Conservation (phyloP, 1,140 invertebrate genomes). For the Drosophila sproati region DNA sequence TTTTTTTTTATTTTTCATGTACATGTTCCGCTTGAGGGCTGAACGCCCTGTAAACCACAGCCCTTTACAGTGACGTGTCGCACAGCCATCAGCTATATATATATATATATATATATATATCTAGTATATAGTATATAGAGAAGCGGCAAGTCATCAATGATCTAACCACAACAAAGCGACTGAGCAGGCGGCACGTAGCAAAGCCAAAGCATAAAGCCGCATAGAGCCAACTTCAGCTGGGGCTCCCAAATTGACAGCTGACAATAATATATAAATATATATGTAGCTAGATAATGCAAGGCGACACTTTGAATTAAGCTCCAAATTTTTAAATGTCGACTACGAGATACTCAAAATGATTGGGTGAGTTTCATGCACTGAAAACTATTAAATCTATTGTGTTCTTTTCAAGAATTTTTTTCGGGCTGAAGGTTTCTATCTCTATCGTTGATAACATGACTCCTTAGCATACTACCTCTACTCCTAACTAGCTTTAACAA, state of each 20-base stretch:
- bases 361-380: too few relatives aligned
- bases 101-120: background rate
- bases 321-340: background rate
- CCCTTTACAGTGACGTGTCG: slow-evolving; percentile 22
- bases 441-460: too few relatives aligned
- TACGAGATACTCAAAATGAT: too few relatives aligned
- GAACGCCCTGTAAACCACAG: slow-evolving; percentile 9
- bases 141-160: slow-evolving; percentile 30
- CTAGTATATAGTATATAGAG: background rate
- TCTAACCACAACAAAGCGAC: slow-evolving; percentile 42
- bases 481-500: too few relatives aligned
- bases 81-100: background rate
- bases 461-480: too few relatives aligned
- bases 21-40: slow-evolving; percentile 36
- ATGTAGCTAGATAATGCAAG: background rate
- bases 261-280: background rate
- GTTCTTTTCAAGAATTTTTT: too few relatives aligned
- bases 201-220: slow-evolving; percentile 12
- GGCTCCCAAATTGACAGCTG: slow-evolving; percentile 3
- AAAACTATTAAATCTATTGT: too few relatives aligned
- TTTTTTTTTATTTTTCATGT: background rate
- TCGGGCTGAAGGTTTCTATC: too few relatives aligned
- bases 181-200: background rate
- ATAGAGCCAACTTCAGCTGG: slow-evolving; percentile 5
- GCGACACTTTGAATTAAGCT: background rate